These are phyloP conservation scores for Lepilemur ruficaudatus DNA, from an alignment of 2,797 vertebrate genomes.

Conservation along the genomic window DNA sequence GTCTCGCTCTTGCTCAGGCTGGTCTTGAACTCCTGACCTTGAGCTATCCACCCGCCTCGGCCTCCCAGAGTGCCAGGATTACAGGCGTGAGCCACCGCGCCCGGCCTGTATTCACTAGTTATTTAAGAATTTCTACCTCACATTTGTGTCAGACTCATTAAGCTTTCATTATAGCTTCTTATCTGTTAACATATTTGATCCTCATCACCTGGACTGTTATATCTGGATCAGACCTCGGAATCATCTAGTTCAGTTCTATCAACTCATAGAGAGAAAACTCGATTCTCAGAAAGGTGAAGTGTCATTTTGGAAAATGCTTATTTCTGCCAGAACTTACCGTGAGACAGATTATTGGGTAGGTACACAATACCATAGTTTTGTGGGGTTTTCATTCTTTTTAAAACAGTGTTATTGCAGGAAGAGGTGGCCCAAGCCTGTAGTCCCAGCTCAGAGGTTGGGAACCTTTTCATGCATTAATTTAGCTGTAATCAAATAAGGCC, in stretches of 20 bases:
- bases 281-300: not conserved
- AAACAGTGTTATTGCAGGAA: not conserved
- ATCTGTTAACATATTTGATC: not conserved
- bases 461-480: not conserved
- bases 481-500: not conserved
- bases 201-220: not conserved
- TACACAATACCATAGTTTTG: not conserved
- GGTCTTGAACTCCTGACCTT: too few relatives aligned
- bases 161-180: not conserved
- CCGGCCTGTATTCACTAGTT: rapidly evolving
- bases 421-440: not conserved
- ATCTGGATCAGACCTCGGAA: not conserved
- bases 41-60: too few relatives aligned
- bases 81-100: too few relatives aligned
- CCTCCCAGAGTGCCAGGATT: too few relatives aligned
- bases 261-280: not conserved
- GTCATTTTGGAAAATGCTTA: not conserved
- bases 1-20: too few relatives aligned
- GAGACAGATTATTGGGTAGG: not conserved
- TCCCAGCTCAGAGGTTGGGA: not conserved
- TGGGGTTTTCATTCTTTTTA: not conserved
- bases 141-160: not conserved
- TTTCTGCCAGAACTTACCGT: not conserved
- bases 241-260: not conserved
- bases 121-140: not conserved